These are phyloP conservation scores for Pachymerium ferrugineum DNA, from an alignment of 2,888 invertebrate species.

Conservation along the genomic window DNA sequence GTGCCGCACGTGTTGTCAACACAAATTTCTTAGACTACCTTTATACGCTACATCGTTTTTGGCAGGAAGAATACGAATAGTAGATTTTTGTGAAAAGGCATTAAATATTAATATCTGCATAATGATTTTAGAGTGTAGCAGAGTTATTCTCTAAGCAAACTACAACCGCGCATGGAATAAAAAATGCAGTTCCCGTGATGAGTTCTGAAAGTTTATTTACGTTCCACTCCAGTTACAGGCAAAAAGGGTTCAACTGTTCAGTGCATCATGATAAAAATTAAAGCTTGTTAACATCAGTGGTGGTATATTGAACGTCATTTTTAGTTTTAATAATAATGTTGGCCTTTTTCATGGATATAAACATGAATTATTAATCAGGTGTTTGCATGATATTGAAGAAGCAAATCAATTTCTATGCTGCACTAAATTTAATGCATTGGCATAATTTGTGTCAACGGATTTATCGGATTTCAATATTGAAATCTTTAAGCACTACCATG, in stretches of 20 bases:
- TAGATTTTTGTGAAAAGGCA: background rate
- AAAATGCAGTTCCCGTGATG: no score
- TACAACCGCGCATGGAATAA: no score
- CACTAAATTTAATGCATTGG: background rate
- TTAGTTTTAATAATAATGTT: no score
- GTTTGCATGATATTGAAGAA: background rate
- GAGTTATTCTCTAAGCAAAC: no score
- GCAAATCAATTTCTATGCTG: background rate
- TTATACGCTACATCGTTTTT: background rate
- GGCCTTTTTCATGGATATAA: background rate
- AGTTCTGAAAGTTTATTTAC: background rate
- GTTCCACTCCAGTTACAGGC: background rate
- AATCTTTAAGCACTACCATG: background rate
- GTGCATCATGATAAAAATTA: no score
- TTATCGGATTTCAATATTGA: background rate
- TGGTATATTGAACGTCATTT: no score
- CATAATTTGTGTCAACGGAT: slow-evolving; percentile 18
- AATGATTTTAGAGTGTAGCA: no score
- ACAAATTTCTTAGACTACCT: no score
- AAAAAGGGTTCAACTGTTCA: background rate
- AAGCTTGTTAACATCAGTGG: no score
- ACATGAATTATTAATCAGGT: slow-evolving; percentile 14
- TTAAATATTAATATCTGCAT: background rate
- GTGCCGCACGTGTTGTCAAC: background rate
- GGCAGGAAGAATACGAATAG: no score